Evolutionary conservation across 2,113 vertebrate species (phyloP).

Genomic region (Climacteris rufus): DNA sequence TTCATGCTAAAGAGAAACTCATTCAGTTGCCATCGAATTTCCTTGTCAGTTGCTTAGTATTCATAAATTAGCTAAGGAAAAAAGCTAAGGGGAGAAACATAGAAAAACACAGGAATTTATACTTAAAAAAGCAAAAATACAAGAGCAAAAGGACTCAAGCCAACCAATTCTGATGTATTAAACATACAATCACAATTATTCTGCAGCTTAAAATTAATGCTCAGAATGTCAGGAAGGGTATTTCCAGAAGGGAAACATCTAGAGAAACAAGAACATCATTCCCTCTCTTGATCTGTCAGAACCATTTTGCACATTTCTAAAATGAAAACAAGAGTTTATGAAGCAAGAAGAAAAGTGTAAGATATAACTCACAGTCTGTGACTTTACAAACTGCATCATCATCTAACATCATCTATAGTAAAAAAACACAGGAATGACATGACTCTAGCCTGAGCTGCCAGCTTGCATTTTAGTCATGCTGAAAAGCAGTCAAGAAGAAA

Average conservation of each 20-base stretch:
- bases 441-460: neutral
- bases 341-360: neutral
- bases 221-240: neutral
- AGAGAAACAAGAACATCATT: neutral
- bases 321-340: neutral
- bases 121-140: neutral
- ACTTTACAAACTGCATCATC: neutral
- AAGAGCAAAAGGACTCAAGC: neutral
- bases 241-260: neutral
- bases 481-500: conserved; percentile 36
- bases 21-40: neutral
- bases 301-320: neutral
- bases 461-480: neutral
- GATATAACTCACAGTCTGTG: neutral
- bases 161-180: neutral
- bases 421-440: neutral
- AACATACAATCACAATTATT: neutral
- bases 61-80: neutral
- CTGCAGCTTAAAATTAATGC: neutral
- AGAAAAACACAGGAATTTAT: neutral
- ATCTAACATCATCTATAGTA: neutral
- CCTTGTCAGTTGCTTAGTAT: neutral
- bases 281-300: neutral
- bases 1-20: neutral
- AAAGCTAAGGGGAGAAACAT: neutral